Evolutionary conservation across 1,140 invertebrate species (phyloP).

Genomic region (Ruditapes philippinarum): DNA sequence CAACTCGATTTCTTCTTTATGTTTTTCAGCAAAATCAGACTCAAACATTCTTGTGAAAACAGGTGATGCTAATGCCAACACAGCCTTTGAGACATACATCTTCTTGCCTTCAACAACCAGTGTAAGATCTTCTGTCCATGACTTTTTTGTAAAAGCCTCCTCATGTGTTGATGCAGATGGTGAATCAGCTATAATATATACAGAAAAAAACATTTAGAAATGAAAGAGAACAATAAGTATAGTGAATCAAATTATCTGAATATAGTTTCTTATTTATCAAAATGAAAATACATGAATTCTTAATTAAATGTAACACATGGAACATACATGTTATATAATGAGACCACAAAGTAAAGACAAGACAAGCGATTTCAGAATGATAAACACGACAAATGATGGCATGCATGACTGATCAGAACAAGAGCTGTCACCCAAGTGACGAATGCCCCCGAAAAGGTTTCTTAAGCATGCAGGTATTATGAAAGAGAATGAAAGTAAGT

Average conservation of each 20-base stretch:
- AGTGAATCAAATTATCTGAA: not conserved
- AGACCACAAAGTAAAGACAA: no score
- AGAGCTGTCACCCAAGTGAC: no score
- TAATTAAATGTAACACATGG: no score
- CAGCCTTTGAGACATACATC: slow-evolving; percentile 13
- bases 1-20: not conserved
- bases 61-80: slow-evolving; percentile 28
- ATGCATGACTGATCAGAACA: no score
- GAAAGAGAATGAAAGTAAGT: no score
- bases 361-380: no score
- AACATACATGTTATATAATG: no score
- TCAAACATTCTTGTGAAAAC: slow-evolving; percentile 31
- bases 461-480: no score
- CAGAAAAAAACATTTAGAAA: not conserved
- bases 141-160: slow-evolving; percentile 5
- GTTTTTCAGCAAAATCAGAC: not conserved
- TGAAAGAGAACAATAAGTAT: not conserved
- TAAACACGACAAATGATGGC: no score
- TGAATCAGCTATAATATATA: not conserved
- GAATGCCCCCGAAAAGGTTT: no score
- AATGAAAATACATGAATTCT: no score
- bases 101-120: slow-evolving; percentile 24
- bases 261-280: no score
- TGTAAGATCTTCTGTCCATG: slow-evolving; percentile 34
- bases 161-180: not conserved